phyloP scores from a whole-genome alignment of 1,140 invertebrate species.

The Drosophila kohkoa region DNA sequence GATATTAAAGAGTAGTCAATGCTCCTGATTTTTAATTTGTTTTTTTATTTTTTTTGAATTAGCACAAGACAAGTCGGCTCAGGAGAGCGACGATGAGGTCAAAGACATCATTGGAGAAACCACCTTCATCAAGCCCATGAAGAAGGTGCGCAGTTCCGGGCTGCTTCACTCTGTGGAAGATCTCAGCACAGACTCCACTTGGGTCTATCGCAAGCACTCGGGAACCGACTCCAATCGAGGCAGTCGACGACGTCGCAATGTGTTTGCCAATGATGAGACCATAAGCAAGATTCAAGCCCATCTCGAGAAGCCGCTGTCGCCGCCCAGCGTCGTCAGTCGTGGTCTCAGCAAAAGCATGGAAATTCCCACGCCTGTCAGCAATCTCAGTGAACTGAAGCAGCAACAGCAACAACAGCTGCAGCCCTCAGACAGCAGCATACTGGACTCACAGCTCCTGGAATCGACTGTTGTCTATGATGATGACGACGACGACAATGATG shows the following conservation, averaged over 20 bases:
- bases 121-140: slow-evolving; percentile 86
- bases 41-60: background rate
- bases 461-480: slow-evolving; percentile 51
- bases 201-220: slow-evolving; percentile 88
- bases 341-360: slow-evolving; percentile 84
- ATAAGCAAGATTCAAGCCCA: slow-evolving; percentile 81
- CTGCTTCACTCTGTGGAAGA: slow-evolving; percentile 90
- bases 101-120: slow-evolving; percentile 87
- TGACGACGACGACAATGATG: slow-evolving; percentile 30
- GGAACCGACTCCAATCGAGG: slow-evolving; percentile 83
- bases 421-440: slow-evolving; percentile 77
- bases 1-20: background rate
- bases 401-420: slow-evolving; percentile 63
- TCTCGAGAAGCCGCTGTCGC: slow-evolving; percentile 72
- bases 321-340: slow-evolving; percentile 74
- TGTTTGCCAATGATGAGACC: slow-evolving; percentile 81
- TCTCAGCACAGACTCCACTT: slow-evolving; percentile 90
- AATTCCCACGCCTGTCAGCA: slow-evolving; percentile 83
- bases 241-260: slow-evolving; percentile 76
- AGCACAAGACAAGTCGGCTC: slow-evolving; percentile 71
- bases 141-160: slow-evolving; percentile 88
- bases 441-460: slow-evolving; percentile 67
- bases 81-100: slow-evolving; percentile 86
- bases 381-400: slow-evolving; percentile 71
- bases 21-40: background rate